A percentile compares a stretch with the other conserved stretches of the same genome.
Evolutionary conservation across 2,888 invertebrate genomes (phyloP).

Genomic region (Cyaniris semiargus): DNA sequence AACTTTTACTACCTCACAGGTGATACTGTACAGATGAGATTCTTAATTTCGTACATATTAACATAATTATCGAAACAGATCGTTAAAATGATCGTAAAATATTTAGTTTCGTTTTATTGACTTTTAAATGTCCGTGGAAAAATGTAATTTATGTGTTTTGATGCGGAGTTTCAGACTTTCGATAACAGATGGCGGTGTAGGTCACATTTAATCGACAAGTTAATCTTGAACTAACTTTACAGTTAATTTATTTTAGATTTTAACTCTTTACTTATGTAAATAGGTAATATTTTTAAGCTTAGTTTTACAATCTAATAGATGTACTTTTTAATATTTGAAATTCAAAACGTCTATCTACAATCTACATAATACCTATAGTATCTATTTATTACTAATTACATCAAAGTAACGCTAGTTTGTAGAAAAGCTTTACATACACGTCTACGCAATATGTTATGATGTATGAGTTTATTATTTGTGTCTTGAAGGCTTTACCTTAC

Average conservation of each 20-base stretch:
- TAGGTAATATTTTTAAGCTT: background rate
- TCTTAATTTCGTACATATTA: background rate
- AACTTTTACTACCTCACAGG: constrained; percentile 3
- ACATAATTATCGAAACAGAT: constrained; percentile 20
- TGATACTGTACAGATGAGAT: background rate
- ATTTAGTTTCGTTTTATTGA: constrained; percentile 14
- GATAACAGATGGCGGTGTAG: background rate
- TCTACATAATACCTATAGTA: no score
- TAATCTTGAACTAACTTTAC: background rate
- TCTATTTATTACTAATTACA: no score
- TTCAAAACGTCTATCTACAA: no score
- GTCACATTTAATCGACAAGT: background rate
- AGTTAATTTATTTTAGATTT: background rate
- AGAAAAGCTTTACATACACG: background rate
- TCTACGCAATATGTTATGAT: background rate
- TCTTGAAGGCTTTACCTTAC: background rate
- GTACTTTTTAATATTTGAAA: background rate
- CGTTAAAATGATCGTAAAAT: constrained; percentile 13
- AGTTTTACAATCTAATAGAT: background rate
- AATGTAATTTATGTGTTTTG: constrained; percentile 6
- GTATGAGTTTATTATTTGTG: background rate
- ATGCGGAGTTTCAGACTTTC: background rate
- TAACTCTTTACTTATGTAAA: background rate
- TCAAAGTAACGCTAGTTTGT: background rate
- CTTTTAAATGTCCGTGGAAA: constrained; percentile 17